Conservation (phyloP, 2,888 invertebrate species). For the Mechanitis messenoides region DNA sequence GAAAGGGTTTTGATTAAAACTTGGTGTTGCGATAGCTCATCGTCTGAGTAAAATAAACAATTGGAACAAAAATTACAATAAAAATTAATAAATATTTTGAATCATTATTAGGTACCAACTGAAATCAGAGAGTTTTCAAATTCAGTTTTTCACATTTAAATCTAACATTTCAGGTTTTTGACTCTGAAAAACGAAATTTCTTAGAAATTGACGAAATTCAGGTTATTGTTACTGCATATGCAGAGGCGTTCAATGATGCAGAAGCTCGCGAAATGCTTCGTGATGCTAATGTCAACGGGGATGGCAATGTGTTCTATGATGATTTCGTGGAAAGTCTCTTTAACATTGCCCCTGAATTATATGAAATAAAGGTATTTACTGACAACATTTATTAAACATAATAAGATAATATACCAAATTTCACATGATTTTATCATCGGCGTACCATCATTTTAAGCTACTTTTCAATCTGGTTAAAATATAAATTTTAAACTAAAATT, state of each 20-base stretch:
- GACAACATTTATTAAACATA: neutral
- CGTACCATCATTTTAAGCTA: too few relatives aligned
- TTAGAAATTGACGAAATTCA: conserved; percentile 54
- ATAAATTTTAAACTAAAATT: too few relatives aligned
- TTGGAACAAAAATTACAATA: neutral
- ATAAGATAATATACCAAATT: neutral
- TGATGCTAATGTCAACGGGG: conserved; percentile 59
- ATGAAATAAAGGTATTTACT: conserved; percentile 46
- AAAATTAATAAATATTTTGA: neutral
- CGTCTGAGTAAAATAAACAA: too few relatives aligned
- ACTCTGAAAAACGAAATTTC: conserved; percentile 57
- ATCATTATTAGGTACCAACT: too few relatives aligned
- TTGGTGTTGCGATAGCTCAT: too few relatives aligned
- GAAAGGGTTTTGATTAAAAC: too few relatives aligned
- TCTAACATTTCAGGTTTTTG: conserved; percentile 49
- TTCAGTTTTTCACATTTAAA: too few relatives aligned
- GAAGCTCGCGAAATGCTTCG: conserved; percentile 55
- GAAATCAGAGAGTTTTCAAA: too few relatives aligned
- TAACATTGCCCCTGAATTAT: conserved; percentile 54
- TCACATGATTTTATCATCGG: neutral
- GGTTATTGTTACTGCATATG: conserved; percentile 45
- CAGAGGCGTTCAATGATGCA: conserved; percentile 43
- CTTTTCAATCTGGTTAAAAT: too few relatives aligned
- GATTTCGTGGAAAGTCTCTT: conserved; percentile 61
- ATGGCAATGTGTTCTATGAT: conserved; percentile 56